These are phyloP conservation scores for Mimas tiliae DNA, from an alignment of 2,888 invertebrate genomes.

Conservation along the genomic window DNA sequence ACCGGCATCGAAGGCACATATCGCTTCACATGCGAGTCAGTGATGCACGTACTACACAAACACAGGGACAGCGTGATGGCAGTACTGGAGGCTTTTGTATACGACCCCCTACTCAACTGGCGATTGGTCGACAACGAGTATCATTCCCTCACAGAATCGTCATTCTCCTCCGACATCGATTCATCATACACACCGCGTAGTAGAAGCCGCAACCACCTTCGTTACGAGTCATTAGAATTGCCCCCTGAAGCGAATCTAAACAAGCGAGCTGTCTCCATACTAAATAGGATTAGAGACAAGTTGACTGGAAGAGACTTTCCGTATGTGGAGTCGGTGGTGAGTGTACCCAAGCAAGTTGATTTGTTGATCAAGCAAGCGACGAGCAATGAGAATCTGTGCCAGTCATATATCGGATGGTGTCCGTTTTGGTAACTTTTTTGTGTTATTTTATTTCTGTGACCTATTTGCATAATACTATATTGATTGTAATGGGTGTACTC, in stretches of 20 bases:
- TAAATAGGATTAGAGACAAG: constrained; percentile 96
- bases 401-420: constrained; percentile 99
- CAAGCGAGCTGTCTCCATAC: constrained; percentile 95
- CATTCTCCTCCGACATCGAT: constrained; percentile 73
- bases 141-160: constrained; percentile 69
- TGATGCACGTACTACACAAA: constrained; percentile 95
- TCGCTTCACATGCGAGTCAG: constrained; percentile 97
- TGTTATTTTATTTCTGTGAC: background rate
- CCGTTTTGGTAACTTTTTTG: constrained; percentile 86
- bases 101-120: constrained; percentile 99
- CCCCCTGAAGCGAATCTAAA: constrained; percentile 92
- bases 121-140: constrained; percentile 86
- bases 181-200: constrained; percentile 72
- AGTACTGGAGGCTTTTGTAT: constrained; percentile 98
- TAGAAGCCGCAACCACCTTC: constrained; percentile 65
- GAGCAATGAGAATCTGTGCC: constrained; percentile 98
- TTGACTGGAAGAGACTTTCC: constrained; percentile 97
- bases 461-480: background rate
- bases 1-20: constrained; percentile 99
- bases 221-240: constrained; percentile 75
- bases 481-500: background rate
- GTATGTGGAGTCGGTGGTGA: constrained; percentile 88
- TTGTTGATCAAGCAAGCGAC: constrained; percentile 97
- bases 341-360: constrained; percentile 96
- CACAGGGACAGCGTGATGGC: constrained; percentile 99